A percentile compares a stretch with the other conserved stretches of the same genome.
These are phyloP conservation scores for Phortica okadai DNA, from an alignment of 2,888 invertebrate genomes.

Conservation along the genomic window DNA sequence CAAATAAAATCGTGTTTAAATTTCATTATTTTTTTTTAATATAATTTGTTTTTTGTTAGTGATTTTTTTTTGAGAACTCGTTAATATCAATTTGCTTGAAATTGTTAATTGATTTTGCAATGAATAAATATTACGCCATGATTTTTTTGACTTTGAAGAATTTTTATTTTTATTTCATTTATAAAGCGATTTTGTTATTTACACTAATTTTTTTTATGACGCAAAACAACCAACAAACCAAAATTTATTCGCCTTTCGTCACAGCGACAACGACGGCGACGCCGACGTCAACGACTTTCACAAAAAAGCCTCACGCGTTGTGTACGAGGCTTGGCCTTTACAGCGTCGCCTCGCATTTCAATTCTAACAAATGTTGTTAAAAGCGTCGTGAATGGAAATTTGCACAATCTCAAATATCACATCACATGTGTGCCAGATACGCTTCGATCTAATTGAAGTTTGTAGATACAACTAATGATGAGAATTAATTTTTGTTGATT, in stretches of 20 bases:
- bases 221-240: background rate
- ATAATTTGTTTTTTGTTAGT: background rate
- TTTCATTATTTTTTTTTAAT: constrained; percentile 10
- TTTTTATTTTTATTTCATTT: constrained; percentile 29
- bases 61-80: constrained; percentile 60
- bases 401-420: background rate
- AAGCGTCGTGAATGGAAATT: constrained; percentile 8
- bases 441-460: background rate
- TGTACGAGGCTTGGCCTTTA: background rate
- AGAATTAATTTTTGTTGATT: background rate
- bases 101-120: constrained; percentile 73
- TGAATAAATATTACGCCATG: constrained; percentile 69
- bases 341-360: too few species aligned
- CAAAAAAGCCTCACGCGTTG: constrained; percentile 4
- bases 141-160: constrained; percentile 37
- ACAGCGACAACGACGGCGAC: background rate
- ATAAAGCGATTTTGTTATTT: constrained; percentile 63
- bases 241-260: background rate
- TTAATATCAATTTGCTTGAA: constrained; percentile 72
- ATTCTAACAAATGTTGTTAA: background rate
- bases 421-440: constrained; percentile 15
- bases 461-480: background rate
- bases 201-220: constrained; percentile 44
- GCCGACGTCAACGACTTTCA: background rate
- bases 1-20: constrained; percentile 46